Percentiles rank a stretch among this genome's conserved stretches.
Conservation (phyloP, 2,888 invertebrate genomes). For the Pristionchus maxplancki region DNA sequence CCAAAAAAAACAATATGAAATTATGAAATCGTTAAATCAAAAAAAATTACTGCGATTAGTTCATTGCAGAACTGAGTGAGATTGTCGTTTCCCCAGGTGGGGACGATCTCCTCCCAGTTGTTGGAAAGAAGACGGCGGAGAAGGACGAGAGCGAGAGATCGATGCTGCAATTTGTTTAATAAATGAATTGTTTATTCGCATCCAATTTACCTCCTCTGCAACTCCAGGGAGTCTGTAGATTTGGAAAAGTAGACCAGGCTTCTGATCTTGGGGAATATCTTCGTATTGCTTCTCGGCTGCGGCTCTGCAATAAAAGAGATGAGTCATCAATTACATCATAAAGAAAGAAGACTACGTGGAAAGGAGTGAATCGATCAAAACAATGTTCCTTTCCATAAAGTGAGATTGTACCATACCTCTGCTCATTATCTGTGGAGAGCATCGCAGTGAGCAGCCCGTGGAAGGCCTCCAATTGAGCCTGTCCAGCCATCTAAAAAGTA, state of each 20-base stretch:
- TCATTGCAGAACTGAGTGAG: constrained; percentile 89
- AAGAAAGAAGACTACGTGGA: not conserved
- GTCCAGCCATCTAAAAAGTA: constrained; percentile 35
- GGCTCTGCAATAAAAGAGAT: constrained; percentile 18
- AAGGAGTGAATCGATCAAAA: not conserved
- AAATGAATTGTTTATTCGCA: not conserved
- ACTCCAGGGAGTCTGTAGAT: constrained; percentile 60
- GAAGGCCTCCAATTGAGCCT: constrained; percentile 51
- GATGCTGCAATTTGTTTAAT: constrained; percentile 80
- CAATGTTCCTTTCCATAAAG: not conserved
- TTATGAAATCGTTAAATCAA: too few relatives aligned
- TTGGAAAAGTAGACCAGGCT: constrained; percentile 63
- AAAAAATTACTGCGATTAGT: constrained; percentile 53
- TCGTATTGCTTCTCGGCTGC: constrained; percentile 59
- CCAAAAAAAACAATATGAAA: too few relatives aligned
- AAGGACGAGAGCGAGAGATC: constrained; percentile 94
- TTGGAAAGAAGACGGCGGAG: constrained; percentile 89
- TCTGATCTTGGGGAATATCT: constrained; percentile 51
- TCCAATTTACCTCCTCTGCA: constrained; percentile 63
- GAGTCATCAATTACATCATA: not conserved
- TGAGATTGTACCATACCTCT: not conserved
- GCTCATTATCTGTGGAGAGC: constrained; percentile 48
- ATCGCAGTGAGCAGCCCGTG: constrained; percentile 49
- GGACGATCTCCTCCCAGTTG: constrained; percentile 93
- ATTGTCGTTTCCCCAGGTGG: constrained; percentile 86